Conservation (phyloP, 2,113 vertebrate genomes). For the Suricata suricatta region DNA sequence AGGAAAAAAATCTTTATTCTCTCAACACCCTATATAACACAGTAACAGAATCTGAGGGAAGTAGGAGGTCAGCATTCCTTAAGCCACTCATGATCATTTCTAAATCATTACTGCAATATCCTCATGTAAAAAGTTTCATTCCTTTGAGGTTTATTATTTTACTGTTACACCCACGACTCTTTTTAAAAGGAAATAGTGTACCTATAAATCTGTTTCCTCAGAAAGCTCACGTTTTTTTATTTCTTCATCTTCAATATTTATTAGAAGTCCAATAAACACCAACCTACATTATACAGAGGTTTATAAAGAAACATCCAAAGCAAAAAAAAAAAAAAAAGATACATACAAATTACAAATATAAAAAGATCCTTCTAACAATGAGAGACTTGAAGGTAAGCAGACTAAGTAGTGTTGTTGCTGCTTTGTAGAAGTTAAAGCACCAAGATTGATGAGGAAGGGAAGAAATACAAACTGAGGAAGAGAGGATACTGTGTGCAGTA, state of each 20-base stretch:
- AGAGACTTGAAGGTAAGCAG: not conserved
- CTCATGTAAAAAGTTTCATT: not conserved
- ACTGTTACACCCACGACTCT: not conserved
- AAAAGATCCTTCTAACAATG: not conserved
- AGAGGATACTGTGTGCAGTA: not conserved
- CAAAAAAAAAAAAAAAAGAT: not conserved
- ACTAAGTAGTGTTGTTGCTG: not conserved
- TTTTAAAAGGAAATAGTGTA: not conserved
- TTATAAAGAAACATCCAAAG: not conserved
- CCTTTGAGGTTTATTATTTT: slow-evolving; percentile 6
- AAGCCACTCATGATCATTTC: not conserved
- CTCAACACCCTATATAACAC: not conserved
- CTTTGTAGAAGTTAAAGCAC: not conserved
- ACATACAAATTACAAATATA: not conserved
- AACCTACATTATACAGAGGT: not conserved
- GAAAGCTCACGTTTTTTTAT: not conserved
- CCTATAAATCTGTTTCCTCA: not conserved
- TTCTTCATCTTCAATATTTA: not conserved
- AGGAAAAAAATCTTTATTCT: not conserved
- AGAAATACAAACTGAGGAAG: not conserved
- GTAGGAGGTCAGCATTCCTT: not conserved
- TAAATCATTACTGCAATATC: not conserved
- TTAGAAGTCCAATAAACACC: not conserved
- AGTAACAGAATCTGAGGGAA: not conserved
- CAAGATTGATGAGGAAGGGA: not conserved